Evolutionary conservation across 2,113 vertebrate genomes (phyloP), one percentile per base, ranked within the genome.

Genomic region (Notothenia coriiceps): DNA sequence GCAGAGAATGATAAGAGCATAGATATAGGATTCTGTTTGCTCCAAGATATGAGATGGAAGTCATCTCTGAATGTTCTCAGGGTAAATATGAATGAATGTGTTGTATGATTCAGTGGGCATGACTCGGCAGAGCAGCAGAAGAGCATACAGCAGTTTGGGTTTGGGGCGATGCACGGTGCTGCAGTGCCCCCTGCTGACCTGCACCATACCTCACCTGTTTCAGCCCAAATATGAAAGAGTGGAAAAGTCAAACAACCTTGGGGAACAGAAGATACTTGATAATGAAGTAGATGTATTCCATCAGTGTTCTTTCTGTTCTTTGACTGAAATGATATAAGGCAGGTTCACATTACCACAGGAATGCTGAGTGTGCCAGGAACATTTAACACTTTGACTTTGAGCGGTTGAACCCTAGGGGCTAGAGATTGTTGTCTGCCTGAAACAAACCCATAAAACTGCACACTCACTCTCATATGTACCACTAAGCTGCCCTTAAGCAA

Each of bases 41-140:
- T n/a, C 40, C 12, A 13, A 76, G 70, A 60, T 52, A 73, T 56
- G 15, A 70, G 56, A 75, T 72, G 49, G 71, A 20, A 67, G 43
- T 50, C 79, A 91, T 80, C 67, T 68, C 60, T 67, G 55, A 86
- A 72, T 65, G 71, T 77, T 89, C 68, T 79, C 35, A 44, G 60
- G 67, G 74, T 80, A 91, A 92, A 89, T 86, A 84, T 92, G 87
- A 88, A 91, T 90, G 80, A 85, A 85, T 62, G 43, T 86, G 83
- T 80, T 64, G 56, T 56, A 84, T 79, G 74, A 79, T 85, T 89
- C 84, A 63, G 57, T 54, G 81, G 78, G 74, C 87, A 80, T 86
- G 85, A 92, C 88, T 91, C 83, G 86, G 78, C 83, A 90, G 63
- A 82, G 86, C 25, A 79, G 47, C 73, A 67, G 17, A 14, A 6